A percentile compares a stretch with the other conserved stretches of the same genome.
Conservation (phyloP, 2,888 invertebrate genomes). For the Oscheius myriophilus region DNA sequence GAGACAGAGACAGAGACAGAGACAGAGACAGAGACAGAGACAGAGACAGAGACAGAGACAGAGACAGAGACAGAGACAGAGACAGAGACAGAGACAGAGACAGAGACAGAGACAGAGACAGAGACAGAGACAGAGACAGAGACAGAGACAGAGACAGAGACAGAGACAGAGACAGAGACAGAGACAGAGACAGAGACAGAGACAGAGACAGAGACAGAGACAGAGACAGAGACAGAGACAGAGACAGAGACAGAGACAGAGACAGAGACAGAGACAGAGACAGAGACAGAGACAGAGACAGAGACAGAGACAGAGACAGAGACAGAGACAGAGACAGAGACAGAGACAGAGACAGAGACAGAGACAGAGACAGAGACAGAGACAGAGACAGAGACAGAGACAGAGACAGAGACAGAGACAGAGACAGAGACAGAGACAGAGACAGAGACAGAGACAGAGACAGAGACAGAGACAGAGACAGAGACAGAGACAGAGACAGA, state of each 20-base stretch:
- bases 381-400: no score
- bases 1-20: background rate
- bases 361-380: no score
- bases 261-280: background rate
- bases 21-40: background rate
- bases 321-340: background rate
- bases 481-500: slow-evolving; percentile 1
- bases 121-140: background rate
- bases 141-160: background rate
- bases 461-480: background rate
- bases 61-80: background rate
- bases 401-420: slow-evolving; percentile 1
- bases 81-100: background rate
- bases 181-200: background rate
- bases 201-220: background rate
- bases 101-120: background rate
- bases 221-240: background rate
- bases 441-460: background rate
- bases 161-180: background rate
- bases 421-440: background rate
- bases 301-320: background rate
- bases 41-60: background rate
- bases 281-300: background rate
- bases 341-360: no score
- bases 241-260: background rate